Evolutionary conservation across 2,113 vertebrate species (phyloP).

Genomic region (Chiloscyllium plagiosum): DNA sequence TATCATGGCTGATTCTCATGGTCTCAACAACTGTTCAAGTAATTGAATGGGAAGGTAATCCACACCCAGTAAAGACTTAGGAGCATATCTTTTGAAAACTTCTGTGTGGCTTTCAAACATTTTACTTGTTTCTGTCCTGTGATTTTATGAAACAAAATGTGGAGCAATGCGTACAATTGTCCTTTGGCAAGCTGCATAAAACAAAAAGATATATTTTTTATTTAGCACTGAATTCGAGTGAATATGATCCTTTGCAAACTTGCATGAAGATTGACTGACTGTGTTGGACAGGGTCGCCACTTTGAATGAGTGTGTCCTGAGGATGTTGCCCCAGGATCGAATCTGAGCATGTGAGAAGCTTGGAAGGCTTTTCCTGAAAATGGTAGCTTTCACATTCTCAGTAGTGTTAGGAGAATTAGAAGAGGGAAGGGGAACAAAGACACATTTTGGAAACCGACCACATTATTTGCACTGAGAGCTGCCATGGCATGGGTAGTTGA

Average conservation of each 20-base stretch:
- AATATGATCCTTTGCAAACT: neutral
- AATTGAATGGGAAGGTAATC: neutral
- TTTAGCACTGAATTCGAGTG: neutral
- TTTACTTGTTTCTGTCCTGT: neutral
- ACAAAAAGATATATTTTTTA: slow-evolving; percentile 6
- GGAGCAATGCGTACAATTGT: neutral
- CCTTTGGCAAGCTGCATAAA: slow-evolving; percentile 15
- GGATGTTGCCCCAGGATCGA: neutral
- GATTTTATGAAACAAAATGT: neutral
- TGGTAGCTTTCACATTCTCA: neutral
- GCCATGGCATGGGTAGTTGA: neutral
- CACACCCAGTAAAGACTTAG: neutral
- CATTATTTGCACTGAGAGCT: neutral
- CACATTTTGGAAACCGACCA: neutral
- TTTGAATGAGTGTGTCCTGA: neutral
- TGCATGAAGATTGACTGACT: neutral
- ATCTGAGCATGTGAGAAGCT: no score
- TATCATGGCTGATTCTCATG: neutral
- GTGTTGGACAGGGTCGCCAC: neutral
- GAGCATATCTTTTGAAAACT: neutral
- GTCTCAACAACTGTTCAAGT: neutral
- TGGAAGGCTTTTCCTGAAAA: neutral
- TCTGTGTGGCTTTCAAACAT: neutral
- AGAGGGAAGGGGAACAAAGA: neutral
- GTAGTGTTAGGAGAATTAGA: neutral